phyloP scores from a whole-genome alignment of 2,888 invertebrate species.

The Artemia sp. region DNA sequence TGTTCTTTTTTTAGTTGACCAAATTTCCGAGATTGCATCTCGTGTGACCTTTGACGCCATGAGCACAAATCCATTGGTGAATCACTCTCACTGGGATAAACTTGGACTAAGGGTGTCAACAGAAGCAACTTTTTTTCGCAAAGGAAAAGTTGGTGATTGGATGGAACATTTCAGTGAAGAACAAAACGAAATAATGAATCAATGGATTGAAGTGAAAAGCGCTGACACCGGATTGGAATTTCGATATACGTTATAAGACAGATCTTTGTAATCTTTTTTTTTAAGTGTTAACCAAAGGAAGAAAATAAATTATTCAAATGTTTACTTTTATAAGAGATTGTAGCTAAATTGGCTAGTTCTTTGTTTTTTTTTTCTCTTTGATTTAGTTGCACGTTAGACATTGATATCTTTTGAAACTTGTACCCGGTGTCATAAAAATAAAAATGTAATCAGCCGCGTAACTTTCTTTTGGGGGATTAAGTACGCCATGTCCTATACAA shows the following conservation, averaged over 20 bases:
- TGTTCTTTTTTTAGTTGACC: neutral
- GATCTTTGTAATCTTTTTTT: neutral
- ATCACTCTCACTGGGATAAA: conserved; percentile 20
- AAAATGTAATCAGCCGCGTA: too few species aligned
- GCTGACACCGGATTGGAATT: conserved; percentile 15
- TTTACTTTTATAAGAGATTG: too few species aligned
- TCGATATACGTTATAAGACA: neutral
- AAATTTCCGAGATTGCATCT: conserved; percentile 15
- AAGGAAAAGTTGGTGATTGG: conserved; percentile 21
- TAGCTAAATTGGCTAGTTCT: too few species aligned
- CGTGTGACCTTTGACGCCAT: conserved; percentile 20
- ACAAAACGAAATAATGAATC: conserved; percentile 15
- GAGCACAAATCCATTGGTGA: conserved; percentile 20
- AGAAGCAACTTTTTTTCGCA: conserved; percentile 19
- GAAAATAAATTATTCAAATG: too few species aligned
- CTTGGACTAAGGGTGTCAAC: conserved; percentile 15
- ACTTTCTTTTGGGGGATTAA: too few species aligned
- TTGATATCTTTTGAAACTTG: too few species aligned
- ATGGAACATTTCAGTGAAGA: conserved; percentile 15
- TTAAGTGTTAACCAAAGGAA: neutral
- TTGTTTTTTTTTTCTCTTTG: too few species aligned
- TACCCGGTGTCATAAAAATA: too few species aligned
- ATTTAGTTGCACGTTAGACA: too few species aligned
- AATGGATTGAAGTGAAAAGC: conserved; percentile 18
- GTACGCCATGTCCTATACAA: too few species aligned